Conservation (phyloP, 1,140 invertebrate species). For the Nymphalis io region DNA sequence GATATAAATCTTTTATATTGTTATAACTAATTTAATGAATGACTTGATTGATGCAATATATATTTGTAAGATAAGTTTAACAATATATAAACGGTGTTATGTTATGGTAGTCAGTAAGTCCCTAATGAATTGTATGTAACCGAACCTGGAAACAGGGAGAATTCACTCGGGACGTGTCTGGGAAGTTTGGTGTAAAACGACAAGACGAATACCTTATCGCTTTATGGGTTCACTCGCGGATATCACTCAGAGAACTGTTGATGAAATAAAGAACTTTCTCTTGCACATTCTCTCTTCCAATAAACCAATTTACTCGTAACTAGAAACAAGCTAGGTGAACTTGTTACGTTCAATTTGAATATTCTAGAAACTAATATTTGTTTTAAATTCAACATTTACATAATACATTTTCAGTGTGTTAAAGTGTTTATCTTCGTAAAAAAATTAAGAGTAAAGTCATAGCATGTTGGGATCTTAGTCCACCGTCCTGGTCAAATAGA, state of each 20-base stretch:
- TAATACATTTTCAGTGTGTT: too few relatives aligned
- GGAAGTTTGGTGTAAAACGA: constrained; percentile 53
- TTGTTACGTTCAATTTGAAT: background rate
- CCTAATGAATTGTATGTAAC: constrained; percentile 43
- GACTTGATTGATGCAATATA: background rate
- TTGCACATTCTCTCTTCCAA: background rate
- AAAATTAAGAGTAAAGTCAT: too few relatives aligned
- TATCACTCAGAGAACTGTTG: background rate
- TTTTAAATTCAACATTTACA: too few relatives aligned
- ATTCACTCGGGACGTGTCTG: constrained; percentile 53
- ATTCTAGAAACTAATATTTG: too few relatives aligned
- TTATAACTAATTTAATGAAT: constrained; percentile 30
- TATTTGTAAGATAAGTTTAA: background rate
- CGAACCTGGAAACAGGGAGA: constrained; percentile 19
- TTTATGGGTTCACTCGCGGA: constrained; percentile 7
- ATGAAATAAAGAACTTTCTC: constrained; percentile 20
- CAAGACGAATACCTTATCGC: constrained; percentile 49
- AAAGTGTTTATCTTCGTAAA: too few relatives aligned
- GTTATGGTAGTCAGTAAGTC: constrained; percentile 29
- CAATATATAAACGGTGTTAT: background rate
- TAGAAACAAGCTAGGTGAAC: background rate
- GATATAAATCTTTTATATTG: constrained; percentile 10
- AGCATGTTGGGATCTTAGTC: too few relatives aligned
- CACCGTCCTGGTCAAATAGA: too few relatives aligned
- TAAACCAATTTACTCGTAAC: background rate